Evolutionary conservation across 2,797 vertebrate species (phyloP), one percentile per base, ranked within the genome.

Genomic region (Vireo griseus): DNA sequence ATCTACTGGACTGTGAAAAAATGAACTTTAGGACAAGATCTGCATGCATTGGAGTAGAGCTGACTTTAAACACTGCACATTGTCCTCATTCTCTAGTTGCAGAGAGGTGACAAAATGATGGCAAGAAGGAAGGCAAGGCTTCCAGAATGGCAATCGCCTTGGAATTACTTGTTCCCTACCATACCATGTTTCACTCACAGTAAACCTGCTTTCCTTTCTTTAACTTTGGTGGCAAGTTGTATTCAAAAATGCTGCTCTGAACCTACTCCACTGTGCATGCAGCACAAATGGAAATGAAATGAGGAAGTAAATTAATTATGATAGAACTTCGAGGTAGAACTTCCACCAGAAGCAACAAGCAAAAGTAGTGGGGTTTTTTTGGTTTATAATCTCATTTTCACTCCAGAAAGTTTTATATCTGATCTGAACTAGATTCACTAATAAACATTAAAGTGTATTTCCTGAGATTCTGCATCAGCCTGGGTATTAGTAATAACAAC

Each of bases 31-130:
- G 52, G 12, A 73, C 10, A 71, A 37, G 9, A 74, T 11, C 19
- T 63, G 14, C 21, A 67, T 7, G 5, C 1, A 0, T 59, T 48
- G 44, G 16, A 57, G 8, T 13, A 10, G 1, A 59, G 33, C 31
- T 59, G 10, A 57, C 29, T 67, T 80, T 62, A 24, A 47, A 54
- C 24, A 71, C 2, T 37, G 9, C 3, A 2, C 3, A 2, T 22
- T 65, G 15, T 25, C 61, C 18, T 45, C 31, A 17, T 25, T 35
- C n/a, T 44, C 28, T 28, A 68, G 7, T 1, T 50, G 24, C 6
- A 81, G 31, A 51, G 54, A 21, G 6, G 11, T 22, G 21, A 67
- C 4, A 52, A 73, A 90, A 73, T 3, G 0, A 66, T 10, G 16
- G 13, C 45, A 67, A 65, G 21, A 73, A 50, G 10, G 7, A 67